These are phyloP conservation scores for Ips nitidus DNA, from an alignment of 1,140 invertebrate genomes.

Conservation along the genomic window DNA sequence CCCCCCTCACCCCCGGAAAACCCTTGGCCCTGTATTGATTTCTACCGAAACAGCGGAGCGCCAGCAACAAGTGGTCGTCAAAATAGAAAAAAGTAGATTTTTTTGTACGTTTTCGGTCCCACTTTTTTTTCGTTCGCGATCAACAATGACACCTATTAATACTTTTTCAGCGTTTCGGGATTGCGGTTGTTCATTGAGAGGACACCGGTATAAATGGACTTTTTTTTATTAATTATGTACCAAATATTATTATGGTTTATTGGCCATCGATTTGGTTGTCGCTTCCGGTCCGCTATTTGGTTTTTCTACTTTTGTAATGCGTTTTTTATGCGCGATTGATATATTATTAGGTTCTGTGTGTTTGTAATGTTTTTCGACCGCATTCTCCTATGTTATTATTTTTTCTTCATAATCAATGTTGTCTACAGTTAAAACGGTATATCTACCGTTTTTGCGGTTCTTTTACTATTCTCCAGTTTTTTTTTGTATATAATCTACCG, in stretches of 20 bases:
- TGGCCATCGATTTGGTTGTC: constrained; percentile 36
- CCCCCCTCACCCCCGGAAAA: neutral
- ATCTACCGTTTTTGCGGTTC: too few relatives aligned
- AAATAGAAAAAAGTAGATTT: constrained; percentile 32
- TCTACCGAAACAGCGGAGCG: constrained; percentile 11
- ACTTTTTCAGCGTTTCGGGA: constrained; percentile 45
- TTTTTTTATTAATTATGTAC: constrained; percentile 43
- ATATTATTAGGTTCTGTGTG: constrained; percentile 5
- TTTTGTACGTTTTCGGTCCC: constrained; percentile 24
- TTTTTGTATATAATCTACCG: too few relatives aligned
- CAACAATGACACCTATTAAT: constrained; percentile 51
- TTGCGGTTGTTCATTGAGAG: constrained; percentile 43
- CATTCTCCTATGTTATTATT: too few relatives aligned
- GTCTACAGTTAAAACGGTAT: too few relatives aligned
- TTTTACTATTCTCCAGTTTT: too few relatives aligned
- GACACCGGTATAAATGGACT: constrained; percentile 35
- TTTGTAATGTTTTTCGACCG: too few relatives aligned
- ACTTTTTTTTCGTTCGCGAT: constrained; percentile 7
- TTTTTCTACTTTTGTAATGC: constrained; percentile 27
- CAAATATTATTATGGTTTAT: constrained; percentile 40
- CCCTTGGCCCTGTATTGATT: constrained; percentile 13
- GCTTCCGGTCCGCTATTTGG: constrained; percentile 26
- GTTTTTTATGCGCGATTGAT: constrained; percentile 29
- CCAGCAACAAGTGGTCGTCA: constrained; percentile 47
- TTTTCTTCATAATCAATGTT: too few relatives aligned